phyloP scores from a whole-genome alignment of 2,113 vertebrate species.

The Dipodomys stephensi region DNA sequence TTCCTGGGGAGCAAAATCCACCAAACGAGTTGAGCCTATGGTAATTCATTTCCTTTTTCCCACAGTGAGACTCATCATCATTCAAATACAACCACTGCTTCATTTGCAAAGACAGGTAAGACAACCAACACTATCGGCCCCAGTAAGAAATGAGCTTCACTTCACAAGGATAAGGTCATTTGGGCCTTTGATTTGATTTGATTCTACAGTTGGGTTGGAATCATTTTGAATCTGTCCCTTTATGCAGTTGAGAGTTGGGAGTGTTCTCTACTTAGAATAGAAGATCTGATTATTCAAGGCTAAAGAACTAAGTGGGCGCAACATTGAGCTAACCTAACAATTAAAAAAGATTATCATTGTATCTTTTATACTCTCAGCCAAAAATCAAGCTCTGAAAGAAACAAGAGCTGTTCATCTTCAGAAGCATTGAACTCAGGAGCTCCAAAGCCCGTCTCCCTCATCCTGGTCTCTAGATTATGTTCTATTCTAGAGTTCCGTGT shows the following conservation, averaged over 20 bases:
- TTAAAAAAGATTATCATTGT: conserved; percentile 16
- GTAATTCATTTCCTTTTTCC: not conserved
- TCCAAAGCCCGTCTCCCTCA: not conserved
- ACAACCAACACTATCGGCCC: not conserved
- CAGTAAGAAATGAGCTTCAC: not conserved
- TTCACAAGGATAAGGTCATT: not conserved
- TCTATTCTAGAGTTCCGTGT: not conserved
- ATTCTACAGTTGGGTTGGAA: not conserved
- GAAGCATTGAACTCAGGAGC: not conserved
- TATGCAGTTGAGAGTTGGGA: too few relatives aligned
- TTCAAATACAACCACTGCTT: not conserved
- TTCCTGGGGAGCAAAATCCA: not conserved
- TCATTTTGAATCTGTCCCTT: not conserved
- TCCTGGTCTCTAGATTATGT: not conserved
- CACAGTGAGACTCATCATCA: too few relatives aligned
- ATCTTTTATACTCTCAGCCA: not conserved
- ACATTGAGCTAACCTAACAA: conserved; percentile 5
- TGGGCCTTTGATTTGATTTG: not conserved
- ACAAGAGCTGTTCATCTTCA: not conserved
- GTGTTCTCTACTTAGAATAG: not conserved
- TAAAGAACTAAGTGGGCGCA: not conserved
- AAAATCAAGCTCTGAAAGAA: conserved; percentile 3
- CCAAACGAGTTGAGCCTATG: too few relatives aligned
- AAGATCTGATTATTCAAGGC: not conserved
- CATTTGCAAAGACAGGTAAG: not conserved